Evolutionary conservation across 2,888 invertebrate species (phyloP).

Genomic region (Barypeithes pellucidus): DNA sequence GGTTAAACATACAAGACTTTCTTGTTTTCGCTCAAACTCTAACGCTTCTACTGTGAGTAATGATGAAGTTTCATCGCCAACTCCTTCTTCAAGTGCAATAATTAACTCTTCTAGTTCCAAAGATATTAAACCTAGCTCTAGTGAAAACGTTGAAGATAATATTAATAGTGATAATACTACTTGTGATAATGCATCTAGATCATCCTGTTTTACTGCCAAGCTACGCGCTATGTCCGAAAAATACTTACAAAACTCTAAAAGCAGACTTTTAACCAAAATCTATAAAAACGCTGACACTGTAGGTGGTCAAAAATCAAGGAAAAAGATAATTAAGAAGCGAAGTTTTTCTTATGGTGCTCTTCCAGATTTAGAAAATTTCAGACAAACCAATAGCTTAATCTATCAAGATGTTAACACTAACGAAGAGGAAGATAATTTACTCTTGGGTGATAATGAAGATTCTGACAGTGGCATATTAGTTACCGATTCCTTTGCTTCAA

Average conservation of each 20-base stretch:
- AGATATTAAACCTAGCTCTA: constrained; percentile 37
- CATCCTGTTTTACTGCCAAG: constrained; percentile 80
- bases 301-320: constrained; percentile 61
- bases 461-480: constrained; percentile 85
- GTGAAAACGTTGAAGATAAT: constrained; percentile 35
- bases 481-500: constrained; percentile 77
- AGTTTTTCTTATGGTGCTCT: constrained; percentile 85
- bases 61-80: constrained; percentile 54
- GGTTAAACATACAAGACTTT: constrained; percentile 81
- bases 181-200: constrained; percentile 64
- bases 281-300: constrained; percentile 70
- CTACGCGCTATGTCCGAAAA: constrained; percentile 82
- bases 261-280: constrained; percentile 79
- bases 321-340: constrained; percentile 73
- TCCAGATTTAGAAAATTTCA: constrained; percentile 82
- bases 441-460: constrained; percentile 79
- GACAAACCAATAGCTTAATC: constrained; percentile 75
- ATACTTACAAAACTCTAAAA: constrained; percentile 79
- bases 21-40: constrained; percentile 78
- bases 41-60: constrained; percentile 71
- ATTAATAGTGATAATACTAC: constrained; percentile 45
- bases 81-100: constrained; percentile 57
- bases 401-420: constrained; percentile 76
- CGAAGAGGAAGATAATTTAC: constrained; percentile 70
- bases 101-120: constrained; percentile 40